Evolutionary conservation across 35 echinoderm and acorn worm genomes (phyloP).

Genomic region (Anneissia japonica): DNA sequence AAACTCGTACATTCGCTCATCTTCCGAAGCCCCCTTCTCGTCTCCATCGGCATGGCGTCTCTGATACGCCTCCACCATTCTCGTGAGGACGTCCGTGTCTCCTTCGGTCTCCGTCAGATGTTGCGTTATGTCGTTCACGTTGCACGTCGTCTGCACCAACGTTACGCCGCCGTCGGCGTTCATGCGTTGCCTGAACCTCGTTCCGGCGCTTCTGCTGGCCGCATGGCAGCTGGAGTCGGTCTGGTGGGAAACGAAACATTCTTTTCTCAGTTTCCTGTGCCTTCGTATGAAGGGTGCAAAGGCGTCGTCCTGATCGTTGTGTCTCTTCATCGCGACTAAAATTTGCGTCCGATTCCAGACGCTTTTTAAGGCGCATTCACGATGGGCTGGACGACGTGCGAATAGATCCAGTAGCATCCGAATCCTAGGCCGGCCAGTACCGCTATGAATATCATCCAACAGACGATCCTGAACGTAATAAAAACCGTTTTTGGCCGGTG

Average conservation of each 20-base stretch:
- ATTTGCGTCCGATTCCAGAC: too few species aligned
- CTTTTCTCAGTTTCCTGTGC: not conserved
- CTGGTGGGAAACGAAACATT: not conserved
- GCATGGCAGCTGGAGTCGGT: not conserved
- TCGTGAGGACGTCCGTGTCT: not conserved
- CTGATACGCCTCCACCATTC: not conserved
- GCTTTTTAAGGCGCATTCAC: too few species aligned
- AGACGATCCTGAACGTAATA: too few species aligned
- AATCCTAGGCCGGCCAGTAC: too few species aligned
- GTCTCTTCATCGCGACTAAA: not conserved
- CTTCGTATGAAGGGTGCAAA: not conserved
- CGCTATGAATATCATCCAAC: too few species aligned
- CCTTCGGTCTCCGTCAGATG: not conserved
- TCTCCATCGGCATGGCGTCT: not conserved
- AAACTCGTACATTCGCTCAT: too few species aligned
- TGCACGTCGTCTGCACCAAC: not conserved
- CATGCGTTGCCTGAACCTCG: not conserved
- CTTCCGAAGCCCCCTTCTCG: too few species aligned
- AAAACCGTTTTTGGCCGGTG: too few species aligned
- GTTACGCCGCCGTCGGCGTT: not conserved
- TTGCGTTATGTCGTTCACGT: not conserved
- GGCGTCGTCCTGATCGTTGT: not conserved
- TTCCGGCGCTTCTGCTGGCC: not conserved
- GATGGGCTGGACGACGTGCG: too few species aligned
- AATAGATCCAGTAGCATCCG: too few species aligned